Conservation (phyloP, 2,888 invertebrate species). For the Itoplectis maculator region DNA sequence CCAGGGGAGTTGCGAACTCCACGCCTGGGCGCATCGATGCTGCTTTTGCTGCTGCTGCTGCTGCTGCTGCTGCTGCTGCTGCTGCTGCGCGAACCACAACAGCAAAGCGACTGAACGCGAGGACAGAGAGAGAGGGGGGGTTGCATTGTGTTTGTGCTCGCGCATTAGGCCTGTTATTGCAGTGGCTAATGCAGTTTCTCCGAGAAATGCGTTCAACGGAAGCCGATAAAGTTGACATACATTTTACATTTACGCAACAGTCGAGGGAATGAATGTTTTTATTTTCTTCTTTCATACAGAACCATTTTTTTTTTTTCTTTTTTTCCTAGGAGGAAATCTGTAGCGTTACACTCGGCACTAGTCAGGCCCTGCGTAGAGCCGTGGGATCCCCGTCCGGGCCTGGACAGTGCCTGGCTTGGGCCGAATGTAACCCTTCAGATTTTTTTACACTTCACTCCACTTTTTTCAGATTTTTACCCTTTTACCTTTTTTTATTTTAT, state of each 20-base stretch:
- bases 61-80: slow-evolving; percentile 6
- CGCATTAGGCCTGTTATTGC: not conserved
- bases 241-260: not conserved
- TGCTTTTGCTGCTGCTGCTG: slow-evolving; percentile 8
- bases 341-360: too few relatives aligned
- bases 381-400: too few relatives aligned
- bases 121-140: not conserved
- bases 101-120: not conserved
- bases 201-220: not conserved
- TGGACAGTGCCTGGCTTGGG: too few relatives aligned
- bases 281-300: not conserved
- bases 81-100: not conserved
- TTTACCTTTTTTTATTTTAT: too few relatives aligned
- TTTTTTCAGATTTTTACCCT: too few relatives aligned
- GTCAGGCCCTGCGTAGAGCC: too few relatives aligned
- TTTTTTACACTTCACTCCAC: too few relatives aligned
- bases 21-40: slow-evolving; percentile 56
- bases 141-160: not conserved
- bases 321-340: too few relatives aligned
- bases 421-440: too few relatives aligned
- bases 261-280: not conserved
- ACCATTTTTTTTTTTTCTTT: not conserved
- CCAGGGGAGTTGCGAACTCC: slow-evolving; percentile 56
- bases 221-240: not conserved
- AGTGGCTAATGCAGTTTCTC: not conserved